Evolutionary conservation across 2,888 invertebrate species (phyloP).

Genomic region (Campoplex nolae): DNA sequence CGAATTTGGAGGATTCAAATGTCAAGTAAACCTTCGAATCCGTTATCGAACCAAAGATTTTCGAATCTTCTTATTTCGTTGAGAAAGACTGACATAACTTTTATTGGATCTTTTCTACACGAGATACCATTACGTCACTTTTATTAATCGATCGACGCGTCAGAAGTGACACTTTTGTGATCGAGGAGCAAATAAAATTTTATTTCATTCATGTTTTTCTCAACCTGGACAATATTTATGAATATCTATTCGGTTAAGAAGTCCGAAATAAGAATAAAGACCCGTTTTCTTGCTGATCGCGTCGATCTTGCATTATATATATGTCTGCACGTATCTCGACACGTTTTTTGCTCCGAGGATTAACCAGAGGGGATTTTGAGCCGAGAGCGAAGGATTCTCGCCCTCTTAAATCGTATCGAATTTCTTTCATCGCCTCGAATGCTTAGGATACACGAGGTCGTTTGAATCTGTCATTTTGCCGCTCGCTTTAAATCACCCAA

Average conservation of each 20-base stretch:
- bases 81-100: neutral
- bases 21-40: neutral
- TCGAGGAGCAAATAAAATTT: neutral
- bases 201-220: neutral
- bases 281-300: neutral
- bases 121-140: neutral
- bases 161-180: neutral
- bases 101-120: neutral
- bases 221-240: neutral
- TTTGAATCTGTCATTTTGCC: constrained; percentile 32
- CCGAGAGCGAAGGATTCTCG: constrained; percentile 28
- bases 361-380: constrained; percentile 43
- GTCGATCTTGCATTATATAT: neutral
- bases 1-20: neutral
- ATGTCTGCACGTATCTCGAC: constrained; percentile 31
- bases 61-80: neutral
- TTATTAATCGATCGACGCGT: neutral
- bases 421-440: constrained; percentile 55
- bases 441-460: constrained; percentile 26
- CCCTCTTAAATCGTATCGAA: constrained; percentile 41
- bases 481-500: neutral
- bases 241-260: neutral
- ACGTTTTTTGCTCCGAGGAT: constrained; percentile 50
- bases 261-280: constrained; percentile 1
- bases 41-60: neutral